Evolutionary conservation across 2,113 vertebrate species (phyloP), one percentile per base, ranked within the genome.

Genomic region (Phoenicopterus ruber): DNA sequence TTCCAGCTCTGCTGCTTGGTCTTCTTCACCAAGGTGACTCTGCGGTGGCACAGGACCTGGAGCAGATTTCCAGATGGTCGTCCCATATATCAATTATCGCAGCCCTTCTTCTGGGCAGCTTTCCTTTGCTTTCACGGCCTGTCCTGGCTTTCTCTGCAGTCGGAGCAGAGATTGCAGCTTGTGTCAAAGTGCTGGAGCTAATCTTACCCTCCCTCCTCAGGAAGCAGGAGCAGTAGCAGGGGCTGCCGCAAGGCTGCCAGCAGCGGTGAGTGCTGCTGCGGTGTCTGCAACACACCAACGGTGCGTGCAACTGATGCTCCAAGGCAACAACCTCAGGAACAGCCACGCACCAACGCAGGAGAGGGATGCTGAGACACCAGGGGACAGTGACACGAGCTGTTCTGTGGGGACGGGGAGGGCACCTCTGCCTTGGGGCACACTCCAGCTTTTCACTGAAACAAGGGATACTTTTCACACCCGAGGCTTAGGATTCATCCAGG

Each of bases 331-430:
- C 57, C 70, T 42, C 55, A 38, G 73, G 5, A 28, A 54, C 34
- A 59, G 44, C 0, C 77, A 20, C 0, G 1, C 1, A 3, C 19
- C 63, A 59, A 55, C 0, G 0, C 71, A 4, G 2, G 28, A 55
- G 32, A 28, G 47, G 6, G 44, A 55, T 34, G 58, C 81, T 38
- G 54, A 61, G 77, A 38, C 83, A 82, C 13, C 65, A 54, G 49
- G 32, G 59, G 59, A 82, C 29, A 1, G 2, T 29, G 82, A 11
- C 72, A 67, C 0, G 1, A 82, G 38, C 50, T 57, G 34, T 15
- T 67, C 24, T 69, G 59, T 3, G 1, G 8, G 6, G 14, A 69
- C 0, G 6, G 50, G 22, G 29, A 57, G 16, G 42, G 44, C 58
- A 84, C 67, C 81, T 66, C 55, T 52, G 55, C 34, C 77, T 21